phyloP scores from a whole-genome alignment of 1,140 invertebrate species.

The Reticulitermes speratus region DNA sequence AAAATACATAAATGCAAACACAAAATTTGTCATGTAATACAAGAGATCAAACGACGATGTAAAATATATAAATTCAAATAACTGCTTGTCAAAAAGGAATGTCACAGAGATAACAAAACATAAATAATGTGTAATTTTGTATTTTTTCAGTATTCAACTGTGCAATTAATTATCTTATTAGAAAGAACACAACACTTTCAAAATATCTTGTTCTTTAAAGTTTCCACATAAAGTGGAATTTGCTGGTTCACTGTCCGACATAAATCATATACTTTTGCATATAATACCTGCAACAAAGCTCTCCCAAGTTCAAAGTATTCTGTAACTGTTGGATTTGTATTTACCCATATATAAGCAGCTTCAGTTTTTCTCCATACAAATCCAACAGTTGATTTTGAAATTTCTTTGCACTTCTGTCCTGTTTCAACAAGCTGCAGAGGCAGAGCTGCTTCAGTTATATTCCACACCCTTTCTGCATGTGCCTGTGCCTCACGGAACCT shows the following conservation, averaged over 20 bases:
- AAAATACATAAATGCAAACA: too few relatives aligned
- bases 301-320: neutral
- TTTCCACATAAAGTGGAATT: conserved; percentile 12
- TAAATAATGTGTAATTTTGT: neutral
- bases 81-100: neutral
- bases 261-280: neutral
- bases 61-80: neutral
- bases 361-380: neutral
- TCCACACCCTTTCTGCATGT: neutral
- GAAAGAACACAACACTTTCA: neutral
- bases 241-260: conserved; percentile 3
- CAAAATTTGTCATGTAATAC: neutral
- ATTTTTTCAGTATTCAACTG: neutral
- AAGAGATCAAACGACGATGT: neutral
- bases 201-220: neutral
- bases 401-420: neutral
- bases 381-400: neutral
- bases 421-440: neutral
- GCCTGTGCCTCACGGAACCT: neutral
- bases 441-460: neutral
- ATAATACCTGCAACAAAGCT: neutral
- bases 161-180: neutral
- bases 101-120: neutral
- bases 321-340: neutral
- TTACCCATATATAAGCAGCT: neutral